Base-by-base conservation (phyloP, 2,797 vertebrate species). In the Uromys caudimaculatus region DNA sequence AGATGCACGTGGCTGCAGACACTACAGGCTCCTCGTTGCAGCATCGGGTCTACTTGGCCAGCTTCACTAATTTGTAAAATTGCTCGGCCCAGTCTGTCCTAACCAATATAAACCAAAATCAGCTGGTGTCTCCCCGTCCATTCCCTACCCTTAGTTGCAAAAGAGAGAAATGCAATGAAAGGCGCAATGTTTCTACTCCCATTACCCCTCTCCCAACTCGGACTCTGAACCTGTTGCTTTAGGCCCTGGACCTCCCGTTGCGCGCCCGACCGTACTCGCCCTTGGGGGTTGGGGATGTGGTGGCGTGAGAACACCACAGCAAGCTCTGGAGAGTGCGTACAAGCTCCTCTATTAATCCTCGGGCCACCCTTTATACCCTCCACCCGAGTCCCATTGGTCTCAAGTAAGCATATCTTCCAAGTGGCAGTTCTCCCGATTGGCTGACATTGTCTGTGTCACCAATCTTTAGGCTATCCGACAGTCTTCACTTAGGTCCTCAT, bases 81-180 rank as follows among this genome's bases (percentile, higher is more conserved):
- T 38, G 47, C 89, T 32, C 32, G 67, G 35, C 1, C 7, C 16
- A 89, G 54, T 27, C 14, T 95, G 78, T 92, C 32, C 64, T 67
- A 81, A 86, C 17, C 32, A 60, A 73, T 38, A 85, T 10, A 91
- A 81, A 87, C 71, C 62, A 50, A 19, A 35, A 13, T 29, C 19
- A 92, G 13, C 50, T 9, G 54, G 21, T 29, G 2, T 47, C 52
- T 75, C 44, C 23, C 16, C 9, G 21, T 50, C 35, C 35, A 44
- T 75, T 79, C 17, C 14, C 56, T 62, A 19, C 1, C 12, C 71
- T 93, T 85, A 73, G 56, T 27, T 83, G 32, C 17, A 73, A 14
- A 76, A 94, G 38, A 95, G 23, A 19, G 12, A 97, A 79, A 41
- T 82, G 44, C 21, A 81, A 17, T 86, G 71, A 90, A 69, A 77